These are phyloP conservation scores for Nycticebus coucang DNA, from an alignment of 2,113 vertebrate species.

Conservation along the genomic window DNA sequence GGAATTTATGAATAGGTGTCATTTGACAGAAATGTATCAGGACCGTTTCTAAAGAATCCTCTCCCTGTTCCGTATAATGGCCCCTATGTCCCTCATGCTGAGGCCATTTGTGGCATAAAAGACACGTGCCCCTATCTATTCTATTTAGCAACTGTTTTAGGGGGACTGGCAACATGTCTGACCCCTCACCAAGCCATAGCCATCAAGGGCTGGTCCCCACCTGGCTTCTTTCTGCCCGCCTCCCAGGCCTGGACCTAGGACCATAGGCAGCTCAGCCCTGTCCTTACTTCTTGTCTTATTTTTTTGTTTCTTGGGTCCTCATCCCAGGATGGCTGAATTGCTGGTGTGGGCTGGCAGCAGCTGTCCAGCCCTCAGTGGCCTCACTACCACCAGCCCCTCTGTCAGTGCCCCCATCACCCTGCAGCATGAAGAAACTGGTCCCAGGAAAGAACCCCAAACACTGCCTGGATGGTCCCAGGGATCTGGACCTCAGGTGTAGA, in stretches of 20 bases:
- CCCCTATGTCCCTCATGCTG: not conserved
- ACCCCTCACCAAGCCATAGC: not conserved
- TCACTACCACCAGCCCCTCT: no score
- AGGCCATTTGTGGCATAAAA: not conserved
- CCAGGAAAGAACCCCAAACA: not conserved
- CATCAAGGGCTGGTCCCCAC: no score
- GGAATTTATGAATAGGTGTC: not conserved
- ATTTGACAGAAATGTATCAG: not conserved
- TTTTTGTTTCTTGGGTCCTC: not conserved
- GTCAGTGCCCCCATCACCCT: no score
- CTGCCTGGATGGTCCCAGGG: not conserved
- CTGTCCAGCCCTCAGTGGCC: rapidly evolving
- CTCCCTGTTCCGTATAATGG: not conserved
- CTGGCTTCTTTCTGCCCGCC: not conserved
- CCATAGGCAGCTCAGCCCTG: no score
- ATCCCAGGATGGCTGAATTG: no score
- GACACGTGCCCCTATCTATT: not conserved
- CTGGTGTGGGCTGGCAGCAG: not conserved
- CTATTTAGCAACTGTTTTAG: not conserved
- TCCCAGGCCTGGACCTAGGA: not conserved
- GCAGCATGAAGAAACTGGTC: not conserved
- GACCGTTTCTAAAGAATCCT: not conserved
- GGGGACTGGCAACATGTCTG: not conserved
- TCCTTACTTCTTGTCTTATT: no score
- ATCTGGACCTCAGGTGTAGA: not conserved